These are phyloP conservation scores for Trissonchulus sp. DNA, from an alignment of 2,888 invertebrate genomes.

Conservation along the genomic window DNA sequence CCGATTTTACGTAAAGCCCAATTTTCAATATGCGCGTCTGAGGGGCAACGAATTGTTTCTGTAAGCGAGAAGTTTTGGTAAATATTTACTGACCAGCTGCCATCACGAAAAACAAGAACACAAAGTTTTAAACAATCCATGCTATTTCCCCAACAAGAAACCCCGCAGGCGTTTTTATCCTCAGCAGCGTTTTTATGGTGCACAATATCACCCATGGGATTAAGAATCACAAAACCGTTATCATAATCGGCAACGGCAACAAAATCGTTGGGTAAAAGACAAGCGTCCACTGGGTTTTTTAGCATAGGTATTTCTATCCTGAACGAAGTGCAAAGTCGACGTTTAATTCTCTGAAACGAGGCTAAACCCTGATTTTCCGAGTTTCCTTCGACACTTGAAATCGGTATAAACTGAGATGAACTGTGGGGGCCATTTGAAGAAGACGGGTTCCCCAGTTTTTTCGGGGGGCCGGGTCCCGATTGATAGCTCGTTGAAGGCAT, in stretches of 20 bases:
- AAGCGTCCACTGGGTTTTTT: slow-evolving; percentile 30
- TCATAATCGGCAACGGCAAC: slow-evolving; percentile 34
- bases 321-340: slow-evolving; percentile 17
- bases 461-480: neutral
- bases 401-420: too few species aligned
- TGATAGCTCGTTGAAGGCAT: neutral
- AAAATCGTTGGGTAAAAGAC: slow-evolving; percentile 30
- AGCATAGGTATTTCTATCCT: slow-evolving; percentile 26
- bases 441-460: neutral
- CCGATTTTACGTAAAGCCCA: slow-evolving; percentile 33
- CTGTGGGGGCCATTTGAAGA: neutral
- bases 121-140: neutral
- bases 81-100: slow-evolving; percentile 28
- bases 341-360: neutral
- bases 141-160: neutral
- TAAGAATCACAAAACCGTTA: slow-evolving; percentile 32
- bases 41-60: slow-evolving; percentile 29
- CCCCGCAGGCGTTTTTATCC: slow-evolving; percentile 31
- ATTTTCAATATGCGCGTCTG: slow-evolving; percentile 29
- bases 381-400: too few species aligned
- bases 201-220: slow-evolving; percentile 26
- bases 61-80: slow-evolving; percentile 27
- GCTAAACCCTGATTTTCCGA: too few species aligned
- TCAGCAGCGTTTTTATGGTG: slow-evolving; percentile 25
- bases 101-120: slow-evolving; percentile 31